A percentile compares a stretch with the other conserved stretches of the same genome.
phyloP scores from a whole-genome alignment of 2,888 invertebrate species.

The Agriopis leucophaearia region DNA sequence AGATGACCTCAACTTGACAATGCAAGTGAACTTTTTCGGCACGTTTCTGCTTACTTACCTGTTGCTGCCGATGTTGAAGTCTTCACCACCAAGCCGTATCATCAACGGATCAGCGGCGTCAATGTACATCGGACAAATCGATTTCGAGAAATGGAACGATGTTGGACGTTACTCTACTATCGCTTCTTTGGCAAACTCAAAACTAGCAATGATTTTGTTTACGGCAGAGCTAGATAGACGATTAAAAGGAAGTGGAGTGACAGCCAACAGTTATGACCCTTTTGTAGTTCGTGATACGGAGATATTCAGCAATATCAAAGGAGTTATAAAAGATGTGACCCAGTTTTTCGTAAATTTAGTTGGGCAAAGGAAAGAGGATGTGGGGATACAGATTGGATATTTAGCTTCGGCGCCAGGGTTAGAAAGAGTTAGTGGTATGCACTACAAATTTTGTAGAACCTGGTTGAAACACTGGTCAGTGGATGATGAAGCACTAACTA shows the following conservation, averaged over 20 bases:
- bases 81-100: slow-evolving; percentile 86
- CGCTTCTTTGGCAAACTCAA: slow-evolving; percentile 71
- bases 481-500: slow-evolving; percentile 58
- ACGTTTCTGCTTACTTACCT: slow-evolving; percentile 91
- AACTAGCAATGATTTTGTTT: slow-evolving; percentile 88
- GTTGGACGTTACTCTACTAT: slow-evolving; percentile 64
- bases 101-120: slow-evolving; percentile 88
- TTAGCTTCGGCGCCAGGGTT: slow-evolving; percentile 68
- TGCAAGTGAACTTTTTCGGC: slow-evolving; percentile 91
- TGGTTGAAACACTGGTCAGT: slow-evolving; percentile 71
- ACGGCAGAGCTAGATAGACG: slow-evolving; percentile 85
- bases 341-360: slow-evolving; percentile 62
- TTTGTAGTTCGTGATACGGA: slow-evolving; percentile 72
- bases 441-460: slow-evolving; percentile 70
- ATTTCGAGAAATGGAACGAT: slow-evolving; percentile 75
- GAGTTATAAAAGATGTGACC: slow-evolving; percentile 53
- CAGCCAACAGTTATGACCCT: slow-evolving; percentile 88
- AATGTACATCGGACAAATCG: slow-evolving; percentile 80
- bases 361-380: slow-evolving; percentile 71
- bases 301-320: slow-evolving; percentile 62
- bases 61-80: slow-evolving; percentile 83
- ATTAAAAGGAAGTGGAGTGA: slow-evolving; percentile 86
- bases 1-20: slow-evolving; percentile 88
- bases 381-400: slow-evolving; percentile 68
- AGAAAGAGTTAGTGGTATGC: slow-evolving; percentile 62